phyloP scores from a whole-genome alignment of 2,797 vertebrate genomes.

The Semotilus atromaculatus region DNA sequence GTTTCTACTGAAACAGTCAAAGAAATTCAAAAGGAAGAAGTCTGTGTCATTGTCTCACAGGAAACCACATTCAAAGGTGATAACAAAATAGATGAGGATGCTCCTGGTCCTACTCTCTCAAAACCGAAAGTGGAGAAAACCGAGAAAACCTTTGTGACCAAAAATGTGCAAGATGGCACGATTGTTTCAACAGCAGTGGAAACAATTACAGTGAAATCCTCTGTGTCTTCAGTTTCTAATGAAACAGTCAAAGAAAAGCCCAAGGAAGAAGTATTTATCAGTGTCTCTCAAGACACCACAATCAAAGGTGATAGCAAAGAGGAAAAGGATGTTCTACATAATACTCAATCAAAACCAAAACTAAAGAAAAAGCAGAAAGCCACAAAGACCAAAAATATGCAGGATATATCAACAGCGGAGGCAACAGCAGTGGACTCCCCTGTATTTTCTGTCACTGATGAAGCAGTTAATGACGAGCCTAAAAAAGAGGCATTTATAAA shows the following conservation, averaged over 20 bases:
- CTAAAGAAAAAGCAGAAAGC: conserved; percentile 11
- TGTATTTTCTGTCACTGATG: conserved; percentile 54
- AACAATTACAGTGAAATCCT: conserved; percentile 63
- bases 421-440: conserved; percentile 59
- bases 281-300: conserved; percentile 54
- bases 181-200: conserved; percentile 43
- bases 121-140: conserved; percentile 41
- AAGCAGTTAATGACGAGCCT: conserved; percentile 30
- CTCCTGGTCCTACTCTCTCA: conserved; percentile 20
- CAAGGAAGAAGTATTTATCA: conserved; percentile 28
- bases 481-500: conserved; percentile 35
- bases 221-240: conserved; percentile 52
- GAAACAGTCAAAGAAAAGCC: conserved; percentile 45
- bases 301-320: conserved; percentile 46
- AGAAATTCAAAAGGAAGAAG: conserved; percentile 56
- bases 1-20: conserved; percentile 56
- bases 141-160: conserved; percentile 2
- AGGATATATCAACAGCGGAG: conserved; percentile 28
- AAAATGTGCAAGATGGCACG: neutral
- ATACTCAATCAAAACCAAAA: conserved; percentile 25
- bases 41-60: neutral
- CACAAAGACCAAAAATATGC: conserved; percentile 7
- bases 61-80: neutral
- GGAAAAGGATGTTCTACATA: conserved; percentile 17
- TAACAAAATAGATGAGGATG: neutral